phyloP scores from a whole-genome alignment of 2,888 invertebrate genomes.

The Dendrolimus houi region DNA sequence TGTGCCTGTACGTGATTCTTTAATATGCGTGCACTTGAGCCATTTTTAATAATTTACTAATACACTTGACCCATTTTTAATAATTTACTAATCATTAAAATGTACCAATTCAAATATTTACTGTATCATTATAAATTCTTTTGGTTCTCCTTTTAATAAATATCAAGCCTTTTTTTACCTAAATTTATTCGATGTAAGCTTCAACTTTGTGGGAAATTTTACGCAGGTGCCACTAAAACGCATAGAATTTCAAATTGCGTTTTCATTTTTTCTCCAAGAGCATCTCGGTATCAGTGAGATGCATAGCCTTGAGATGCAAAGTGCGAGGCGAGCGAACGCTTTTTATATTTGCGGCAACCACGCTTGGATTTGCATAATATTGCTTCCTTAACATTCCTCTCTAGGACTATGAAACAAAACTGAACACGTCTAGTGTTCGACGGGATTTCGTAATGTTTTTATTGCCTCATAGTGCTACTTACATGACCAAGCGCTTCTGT shows the following conservation, averaged over 20 bases:
- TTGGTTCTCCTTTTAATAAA: too few species aligned
- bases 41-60: too few species aligned
- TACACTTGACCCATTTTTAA: too few species aligned
- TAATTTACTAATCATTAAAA: too few species aligned
- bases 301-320: slow-evolving; percentile 75
- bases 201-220: slow-evolving; percentile 23
- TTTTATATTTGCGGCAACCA: slow-evolving; percentile 72
- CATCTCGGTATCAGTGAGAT: slow-evolving; percentile 65
- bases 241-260: slow-evolving; percentile 71
- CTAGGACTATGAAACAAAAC: slow-evolving; percentile 50
- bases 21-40: too few species aligned
- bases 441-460: slow-evolving; percentile 13
- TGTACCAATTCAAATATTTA: too few species aligned
- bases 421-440: slow-evolving; percentile 30
- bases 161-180: too few species aligned
- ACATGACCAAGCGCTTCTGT: too few species aligned
- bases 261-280: slow-evolving; percentile 67
- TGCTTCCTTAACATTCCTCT: slow-evolving; percentile 72
- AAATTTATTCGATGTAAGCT: background rate
- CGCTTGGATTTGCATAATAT: slow-evolving; percentile 74
- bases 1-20: too few species aligned
- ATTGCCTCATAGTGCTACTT: slow-evolving; percentile 10
- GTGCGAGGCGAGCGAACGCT: slow-evolving; percentile 60
- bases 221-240: slow-evolving; percentile 59
- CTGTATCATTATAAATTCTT: too few species aligned